phyloP scores from a whole-genome alignment of 2,888 invertebrate species.

The Unio delphinus region DNA sequence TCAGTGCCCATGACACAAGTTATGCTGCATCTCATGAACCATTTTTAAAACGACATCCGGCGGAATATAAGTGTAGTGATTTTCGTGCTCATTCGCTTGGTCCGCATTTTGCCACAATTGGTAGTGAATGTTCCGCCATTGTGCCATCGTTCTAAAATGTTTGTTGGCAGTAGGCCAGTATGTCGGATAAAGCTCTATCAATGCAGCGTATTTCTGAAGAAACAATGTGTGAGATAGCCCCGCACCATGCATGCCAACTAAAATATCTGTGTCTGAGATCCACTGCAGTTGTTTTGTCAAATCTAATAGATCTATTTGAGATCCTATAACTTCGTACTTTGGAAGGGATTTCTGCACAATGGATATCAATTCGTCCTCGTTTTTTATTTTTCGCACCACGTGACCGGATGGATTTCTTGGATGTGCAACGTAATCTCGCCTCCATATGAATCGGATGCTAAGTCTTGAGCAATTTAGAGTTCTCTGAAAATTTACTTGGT shows the following conservation, averaged over 20 bases:
- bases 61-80: constrained; percentile 11
- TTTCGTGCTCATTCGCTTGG: constrained; percentile 4
- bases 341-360: constrained; percentile 37
- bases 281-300: constrained; percentile 60
- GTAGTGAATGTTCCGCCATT: constrained; percentile 15
- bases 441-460: constrained; percentile 65
- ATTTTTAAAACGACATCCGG: constrained; percentile 5
- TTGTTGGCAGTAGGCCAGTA: constrained; percentile 53
- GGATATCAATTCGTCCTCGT: constrained; percentile 63
- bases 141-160: constrained; percentile 57
- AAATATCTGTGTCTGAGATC: constrained; percentile 57
- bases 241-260: constrained; percentile 71
- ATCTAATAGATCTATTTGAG: constrained; percentile 61
- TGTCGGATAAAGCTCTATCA: constrained; percentile 64
- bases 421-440: constrained; percentile 68
- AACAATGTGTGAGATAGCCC: constrained; percentile 67
- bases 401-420: constrained; percentile 66
- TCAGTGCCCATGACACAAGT: not conserved
- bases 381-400: constrained; percentile 65
- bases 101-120: constrained; percentile 7
- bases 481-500: constrained; percentile 21
- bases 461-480: constrained; percentile 54
- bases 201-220: constrained; percentile 59
- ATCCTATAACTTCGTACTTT: constrained; percentile 40
- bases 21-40: constrained; percentile 2